Base-by-base conservation (phyloP, 92 coral and sea anemone genomes). In the Palythoa caribaeorum region DNA sequence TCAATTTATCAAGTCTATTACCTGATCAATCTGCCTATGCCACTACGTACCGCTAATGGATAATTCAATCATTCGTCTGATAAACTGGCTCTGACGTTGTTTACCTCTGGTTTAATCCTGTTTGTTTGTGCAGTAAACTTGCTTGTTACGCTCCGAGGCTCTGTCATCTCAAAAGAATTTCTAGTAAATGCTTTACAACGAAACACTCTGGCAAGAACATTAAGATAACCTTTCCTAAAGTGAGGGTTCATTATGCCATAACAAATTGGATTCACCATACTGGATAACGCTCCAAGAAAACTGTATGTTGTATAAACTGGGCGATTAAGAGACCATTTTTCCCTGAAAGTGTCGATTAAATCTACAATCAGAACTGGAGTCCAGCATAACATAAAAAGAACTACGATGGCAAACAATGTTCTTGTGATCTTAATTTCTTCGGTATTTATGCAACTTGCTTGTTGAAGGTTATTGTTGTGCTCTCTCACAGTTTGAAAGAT, bases 401-500 rank as follows among this genome's bases (percentile, higher is more conserved):
- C 85, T 44, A 80, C 85, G 21, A 80, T 80, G 16, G 20, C 85
- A 20, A 80, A 80, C 85, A 80, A 9, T 20, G 75, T 80, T 62
- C 59, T 63, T 80, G 85, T 80, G 76, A 80, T 80, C 75, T 80
- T 80, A 19, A 80, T 80, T 44, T 80, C 85, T 70, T 80, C 85
- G 6, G 75, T 47, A n/a, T 71, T 80, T 9, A 80, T 39, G 38
- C 85, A 55, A 59, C 51, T 80, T 48, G 85, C 3, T 70, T 80
- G 85, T 20, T 80, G 75, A 80, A 80, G 75, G 47, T 80, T 81
- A n/a, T 73, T 89, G 84, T 88, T 93, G 83, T 90, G 95, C 38
- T 71, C 52, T 48, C 87, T 89, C 20, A 90, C 92, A n/a, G 91
- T 87, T 70, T 88, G 68, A 83, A 84, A 93, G 11, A 94, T 92